Percentiles rank a stretch among this genome's conserved stretches.
These are phyloP conservation scores for Entelurus aequoreus DNA, from an alignment of 2,113 vertebrate genomes.

Conservation along the genomic window DNA sequence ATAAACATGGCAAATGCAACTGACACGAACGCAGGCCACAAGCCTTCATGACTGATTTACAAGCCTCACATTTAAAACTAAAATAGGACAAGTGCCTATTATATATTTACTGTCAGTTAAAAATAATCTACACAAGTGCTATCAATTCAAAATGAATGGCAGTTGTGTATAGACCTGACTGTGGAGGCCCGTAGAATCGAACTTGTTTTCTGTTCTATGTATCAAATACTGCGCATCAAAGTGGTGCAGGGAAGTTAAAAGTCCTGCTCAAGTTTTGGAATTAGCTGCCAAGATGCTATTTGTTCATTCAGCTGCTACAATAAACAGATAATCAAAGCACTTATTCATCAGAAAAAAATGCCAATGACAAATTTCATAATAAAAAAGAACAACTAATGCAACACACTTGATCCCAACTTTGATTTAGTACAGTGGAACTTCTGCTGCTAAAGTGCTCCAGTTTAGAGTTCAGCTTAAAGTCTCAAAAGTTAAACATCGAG, in stretches of 20 bases:
- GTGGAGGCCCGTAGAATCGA: not conserved
- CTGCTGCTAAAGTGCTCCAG: too few relatives aligned
- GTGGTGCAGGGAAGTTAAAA: not conserved
- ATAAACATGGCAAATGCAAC: slow-evolving; percentile 25
- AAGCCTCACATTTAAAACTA: slow-evolving; percentile 10
- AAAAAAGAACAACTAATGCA: not conserved
- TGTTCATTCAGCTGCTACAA: not conserved
- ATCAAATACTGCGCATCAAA: not conserved
- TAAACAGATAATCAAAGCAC: not conserved
- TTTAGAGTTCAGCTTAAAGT: too few relatives aligned
- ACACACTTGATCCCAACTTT: not conserved
- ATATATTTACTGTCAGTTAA: slow-evolving; percentile 2
- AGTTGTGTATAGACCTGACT: not conserved
- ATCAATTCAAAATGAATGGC: slow-evolving; percentile 12
- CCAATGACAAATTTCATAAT: not conserved
- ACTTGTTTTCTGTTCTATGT: not conserved
- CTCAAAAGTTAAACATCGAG: too few relatives aligned
- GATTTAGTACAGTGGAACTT: too few relatives aligned
- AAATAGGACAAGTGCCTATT: slow-evolving; percentile 12
- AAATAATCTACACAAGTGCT: slow-evolving; percentile 15
- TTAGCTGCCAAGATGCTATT: not conserved
- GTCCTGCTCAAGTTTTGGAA: not conserved
- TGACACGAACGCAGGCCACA: slow-evolving; percentile 15
- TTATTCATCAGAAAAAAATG: not conserved
- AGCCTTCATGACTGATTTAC: slow-evolving; percentile 8